Conservation (phyloP, 2,888 invertebrate species). For the Choristoneura rosaceana region DNA sequence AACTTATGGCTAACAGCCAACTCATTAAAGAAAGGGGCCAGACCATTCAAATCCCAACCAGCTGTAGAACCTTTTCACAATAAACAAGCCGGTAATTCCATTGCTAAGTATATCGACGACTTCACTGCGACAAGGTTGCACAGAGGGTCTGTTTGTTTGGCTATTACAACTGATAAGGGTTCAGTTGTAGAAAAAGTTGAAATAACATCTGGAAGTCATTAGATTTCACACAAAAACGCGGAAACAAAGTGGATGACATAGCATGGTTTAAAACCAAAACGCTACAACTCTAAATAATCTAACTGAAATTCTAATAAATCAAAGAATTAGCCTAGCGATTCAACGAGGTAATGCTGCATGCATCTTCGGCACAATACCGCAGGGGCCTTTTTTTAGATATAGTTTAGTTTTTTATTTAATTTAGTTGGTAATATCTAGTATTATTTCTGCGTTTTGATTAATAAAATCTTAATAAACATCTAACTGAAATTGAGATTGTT, state of each 20-base stretch:
- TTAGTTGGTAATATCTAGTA: too few relatives aligned
- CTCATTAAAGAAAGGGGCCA: background rate
- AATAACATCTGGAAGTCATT: constrained; percentile 14
- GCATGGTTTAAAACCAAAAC: constrained; percentile 1
- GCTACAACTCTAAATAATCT: background rate
- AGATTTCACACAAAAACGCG: constrained; percentile 3
- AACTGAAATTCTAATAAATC: too few relatives aligned
- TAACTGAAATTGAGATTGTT: too few relatives aligned
- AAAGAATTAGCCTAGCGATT: too few relatives aligned
- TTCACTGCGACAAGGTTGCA: background rate
- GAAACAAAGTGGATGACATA: background rate
- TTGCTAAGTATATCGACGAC: background rate
- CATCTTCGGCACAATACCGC: too few relatives aligned
- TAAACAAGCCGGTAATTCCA: background rate
- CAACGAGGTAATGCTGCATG: too few relatives aligned
- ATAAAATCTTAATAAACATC: too few relatives aligned
- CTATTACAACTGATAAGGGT: background rate
- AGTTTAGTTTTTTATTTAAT: too few relatives aligned
- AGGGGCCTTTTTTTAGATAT: too few relatives aligned
- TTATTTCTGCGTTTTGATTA: too few relatives aligned
- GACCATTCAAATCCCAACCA: background rate
- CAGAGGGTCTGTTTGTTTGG: background rate
- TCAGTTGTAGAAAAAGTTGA: background rate
- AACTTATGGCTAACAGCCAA: background rate
- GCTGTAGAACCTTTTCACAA: background rate